Evolutionary conservation across 2,113 vertebrate species (phyloP).

Genomic region (Pogona vitticeps): DNA sequence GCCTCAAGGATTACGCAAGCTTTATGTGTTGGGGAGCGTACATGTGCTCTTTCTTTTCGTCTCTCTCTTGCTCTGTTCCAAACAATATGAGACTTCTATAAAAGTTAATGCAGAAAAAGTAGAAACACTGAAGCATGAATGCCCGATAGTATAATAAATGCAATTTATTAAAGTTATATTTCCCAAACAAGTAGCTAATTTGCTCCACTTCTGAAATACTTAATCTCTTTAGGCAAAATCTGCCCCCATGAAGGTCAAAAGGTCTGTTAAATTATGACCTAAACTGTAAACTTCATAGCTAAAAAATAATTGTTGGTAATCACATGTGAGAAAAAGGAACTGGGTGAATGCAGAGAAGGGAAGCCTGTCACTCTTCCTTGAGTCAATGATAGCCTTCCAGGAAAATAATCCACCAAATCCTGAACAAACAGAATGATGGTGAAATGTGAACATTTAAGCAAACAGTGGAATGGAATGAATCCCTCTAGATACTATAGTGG

Average conservation of each 20-base stretch:
- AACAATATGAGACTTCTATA: conserved; percentile 41
- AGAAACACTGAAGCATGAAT: conserved; percentile 39
- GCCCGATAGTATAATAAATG: conserved; percentile 43
- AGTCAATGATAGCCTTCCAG: neutral
- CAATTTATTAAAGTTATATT: conserved; percentile 10
- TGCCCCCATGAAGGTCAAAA: neutral
- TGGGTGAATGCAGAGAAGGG: neutral
- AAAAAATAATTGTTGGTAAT: neutral
- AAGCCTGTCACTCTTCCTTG: neutral
- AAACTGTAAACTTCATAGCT: conserved; percentile 4
- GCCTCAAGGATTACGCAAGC: conserved; percentile 47
- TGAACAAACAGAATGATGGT: neutral
- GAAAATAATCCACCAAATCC: neutral
- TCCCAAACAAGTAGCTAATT: neutral
- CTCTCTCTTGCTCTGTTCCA: neutral
- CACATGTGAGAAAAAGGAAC: neutral
- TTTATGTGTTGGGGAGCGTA: neutral
- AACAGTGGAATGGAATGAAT: neutral
- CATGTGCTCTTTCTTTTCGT: neutral
- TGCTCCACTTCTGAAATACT: neutral
- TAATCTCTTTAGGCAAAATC: neutral
- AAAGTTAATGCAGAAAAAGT: conserved; percentile 32
- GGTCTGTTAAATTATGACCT: conserved; percentile 8
- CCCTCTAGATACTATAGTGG: neutral
- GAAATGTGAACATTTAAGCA: neutral